Conservation (phyloP, 2,113 vertebrate species). For the Lonchura striata region DNA sequence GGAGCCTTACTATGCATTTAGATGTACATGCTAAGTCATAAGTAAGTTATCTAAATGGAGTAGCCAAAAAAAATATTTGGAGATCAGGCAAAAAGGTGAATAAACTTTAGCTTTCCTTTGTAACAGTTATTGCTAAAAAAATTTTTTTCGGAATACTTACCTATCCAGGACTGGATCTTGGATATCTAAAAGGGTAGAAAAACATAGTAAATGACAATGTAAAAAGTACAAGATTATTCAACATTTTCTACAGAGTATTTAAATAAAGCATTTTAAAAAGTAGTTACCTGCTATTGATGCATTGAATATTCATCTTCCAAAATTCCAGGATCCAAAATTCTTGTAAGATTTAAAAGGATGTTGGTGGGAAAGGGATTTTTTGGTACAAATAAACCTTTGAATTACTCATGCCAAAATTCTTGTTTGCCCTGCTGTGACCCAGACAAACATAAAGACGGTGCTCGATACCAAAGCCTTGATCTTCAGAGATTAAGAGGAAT, state of each 20-base stretch:
- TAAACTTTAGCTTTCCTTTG: not conserved
- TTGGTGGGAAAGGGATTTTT: fast-evolving
- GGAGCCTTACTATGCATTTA: not conserved
- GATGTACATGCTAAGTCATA: not conserved
- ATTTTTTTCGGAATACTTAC: conserved; percentile 54
- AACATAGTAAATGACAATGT: not conserved
- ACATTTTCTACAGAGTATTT: not conserved
- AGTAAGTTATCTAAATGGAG: not conserved
- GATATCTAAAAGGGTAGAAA: conserved; percentile 1
- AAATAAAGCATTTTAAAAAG: not conserved
- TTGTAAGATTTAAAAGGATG: not conserved
- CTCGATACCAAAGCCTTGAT: not conserved
- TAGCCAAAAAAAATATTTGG: not conserved
- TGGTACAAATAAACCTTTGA: not conserved
- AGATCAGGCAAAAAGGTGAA: not conserved
- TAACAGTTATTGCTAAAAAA: not conserved
- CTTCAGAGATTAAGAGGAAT: not conserved
- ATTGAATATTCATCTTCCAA: not conserved
- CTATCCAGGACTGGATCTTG: not conserved
- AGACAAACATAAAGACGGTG: not conserved
- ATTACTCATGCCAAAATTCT: not conserved
- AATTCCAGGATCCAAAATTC: not conserved
- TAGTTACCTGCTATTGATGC: conserved; percentile 8
- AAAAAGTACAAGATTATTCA: not conserved
- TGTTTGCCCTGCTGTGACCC: not conserved